Evolutionary conservation across 2,888 invertebrate species (phyloP).

Genomic region (Orthosia cruda): DNA sequence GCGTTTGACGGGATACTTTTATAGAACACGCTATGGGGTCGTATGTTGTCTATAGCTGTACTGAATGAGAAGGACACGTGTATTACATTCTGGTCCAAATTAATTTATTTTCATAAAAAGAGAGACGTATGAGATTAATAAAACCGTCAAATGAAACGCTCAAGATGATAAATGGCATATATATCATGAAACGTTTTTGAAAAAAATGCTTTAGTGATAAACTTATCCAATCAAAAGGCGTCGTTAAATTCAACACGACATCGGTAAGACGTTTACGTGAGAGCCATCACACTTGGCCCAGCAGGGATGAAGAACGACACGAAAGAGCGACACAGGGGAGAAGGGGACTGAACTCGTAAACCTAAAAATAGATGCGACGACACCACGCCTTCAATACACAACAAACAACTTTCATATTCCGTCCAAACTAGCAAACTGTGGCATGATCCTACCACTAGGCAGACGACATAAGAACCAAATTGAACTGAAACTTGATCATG

Average conservation of each 20-base stretch:
- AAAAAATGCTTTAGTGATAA: constrained; percentile 49
- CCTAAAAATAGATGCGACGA: constrained; percentile 88
- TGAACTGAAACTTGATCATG: constrained; percentile 53
- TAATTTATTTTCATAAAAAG: constrained; percentile 44
- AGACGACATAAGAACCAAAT: constrained; percentile 69
- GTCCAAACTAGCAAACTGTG: constrained; percentile 60
- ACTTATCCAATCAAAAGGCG: constrained; percentile 56
- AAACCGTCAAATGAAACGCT: constrained; percentile 38
- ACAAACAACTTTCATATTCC: constrained; percentile 64
- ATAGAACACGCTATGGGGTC: constrained; percentile 70
- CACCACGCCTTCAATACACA: constrained; percentile 78
- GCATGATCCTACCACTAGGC: constrained; percentile 62
- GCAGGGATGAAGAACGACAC: constrained; percentile 71
- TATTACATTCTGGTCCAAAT: constrained; percentile 28
- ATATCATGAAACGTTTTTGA: constrained; percentile 20
- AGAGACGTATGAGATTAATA: constrained; percentile 25
- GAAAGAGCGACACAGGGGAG: constrained; percentile 72
- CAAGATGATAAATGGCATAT: constrained; percentile 34
- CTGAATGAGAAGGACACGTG: constrained; percentile 34
- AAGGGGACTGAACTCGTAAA: constrained; percentile 89
- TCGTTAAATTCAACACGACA: constrained; percentile 58
- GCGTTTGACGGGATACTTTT: constrained; percentile 63
- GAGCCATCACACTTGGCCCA: constrained; percentile 69
- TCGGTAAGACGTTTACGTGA: constrained; percentile 67
- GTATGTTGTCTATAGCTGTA: constrained; percentile 33